phyloP scores from a whole-genome alignment of 2,888 invertebrate species.

The Dione vanillae region DNA sequence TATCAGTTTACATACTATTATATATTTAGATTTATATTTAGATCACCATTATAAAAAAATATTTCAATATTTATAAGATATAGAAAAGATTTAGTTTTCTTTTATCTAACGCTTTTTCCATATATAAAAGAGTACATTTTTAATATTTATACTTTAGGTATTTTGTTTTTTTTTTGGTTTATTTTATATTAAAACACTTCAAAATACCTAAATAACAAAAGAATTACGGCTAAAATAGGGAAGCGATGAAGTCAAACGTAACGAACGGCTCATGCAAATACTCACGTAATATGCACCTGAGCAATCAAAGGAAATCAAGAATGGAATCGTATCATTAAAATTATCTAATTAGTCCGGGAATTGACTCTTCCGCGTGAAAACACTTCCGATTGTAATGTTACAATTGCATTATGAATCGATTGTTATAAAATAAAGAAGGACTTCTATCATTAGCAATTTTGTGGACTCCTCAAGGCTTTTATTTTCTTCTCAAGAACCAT shows the following conservation, averaged over 20 bases:
- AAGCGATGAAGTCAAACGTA: conserved; percentile 26
- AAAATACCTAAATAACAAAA: background rate
- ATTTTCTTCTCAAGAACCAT: too few relatives aligned
- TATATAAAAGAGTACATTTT: too few relatives aligned
- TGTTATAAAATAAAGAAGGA: background rate
- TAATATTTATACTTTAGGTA: too few relatives aligned
- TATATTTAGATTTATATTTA: too few relatives aligned
- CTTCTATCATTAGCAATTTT: too few relatives aligned
- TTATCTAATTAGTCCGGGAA: conserved; percentile 47
- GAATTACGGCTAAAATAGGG: background rate
- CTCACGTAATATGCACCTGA: conserved; percentile 36
- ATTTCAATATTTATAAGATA: too few relatives aligned
- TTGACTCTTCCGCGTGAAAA: conserved; percentile 35
- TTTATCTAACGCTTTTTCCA: too few relatives aligned
- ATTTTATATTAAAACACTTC: background rate
- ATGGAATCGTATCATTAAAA: conserved; percentile 38
- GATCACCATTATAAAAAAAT: too few relatives aligned
- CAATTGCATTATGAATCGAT: background rate
- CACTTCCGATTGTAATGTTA: conserved; percentile 40
- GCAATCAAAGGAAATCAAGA: conserved; percentile 44
- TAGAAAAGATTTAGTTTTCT: too few relatives aligned
- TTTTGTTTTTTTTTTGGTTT: too few relatives aligned
- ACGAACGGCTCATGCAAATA: conserved; percentile 20
- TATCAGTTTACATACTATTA: too few relatives aligned
- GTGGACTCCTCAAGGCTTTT: too few relatives aligned